A percentile compares a stretch with the other conserved stretches of the same genome.
These are phyloP conservation scores for Thamnophis sirtalis DNA, from an alignment of 2,113 vertebrate genomes.

Conservation along the genomic window DNA sequence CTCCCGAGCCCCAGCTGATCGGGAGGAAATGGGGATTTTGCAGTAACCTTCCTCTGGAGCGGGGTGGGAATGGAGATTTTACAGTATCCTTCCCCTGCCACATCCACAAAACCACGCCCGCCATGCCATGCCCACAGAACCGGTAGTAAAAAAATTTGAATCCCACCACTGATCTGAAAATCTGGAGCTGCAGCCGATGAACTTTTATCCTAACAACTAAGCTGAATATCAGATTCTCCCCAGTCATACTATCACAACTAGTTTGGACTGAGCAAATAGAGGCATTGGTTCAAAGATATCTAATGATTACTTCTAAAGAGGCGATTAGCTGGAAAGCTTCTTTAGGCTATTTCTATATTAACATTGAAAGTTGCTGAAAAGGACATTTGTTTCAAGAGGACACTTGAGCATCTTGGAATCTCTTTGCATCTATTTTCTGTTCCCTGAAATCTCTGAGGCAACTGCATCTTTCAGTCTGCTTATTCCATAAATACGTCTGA, in stretches of 20 bases:
- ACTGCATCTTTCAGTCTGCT: slow-evolving; percentile 20
- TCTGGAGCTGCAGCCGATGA: neutral
- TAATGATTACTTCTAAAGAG: neutral
- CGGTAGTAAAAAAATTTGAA: no score
- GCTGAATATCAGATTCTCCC: neutral
- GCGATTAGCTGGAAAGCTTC: neutral
- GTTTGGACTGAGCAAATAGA: neutral
- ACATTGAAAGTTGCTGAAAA: neutral
- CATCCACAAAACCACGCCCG: no score
- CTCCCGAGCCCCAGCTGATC: no score
- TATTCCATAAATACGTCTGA: slow-evolving; percentile 1
- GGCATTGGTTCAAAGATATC: neutral
- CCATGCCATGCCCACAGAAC: no score
- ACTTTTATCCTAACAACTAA: neutral
- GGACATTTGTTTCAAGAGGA: neutral
- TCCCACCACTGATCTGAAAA: neutral
- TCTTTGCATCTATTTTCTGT: neutral
- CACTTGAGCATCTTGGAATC: neutral
- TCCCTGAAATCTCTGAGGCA: slow-evolving; percentile 12
- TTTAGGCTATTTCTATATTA: slow-evolving; percentile 4
- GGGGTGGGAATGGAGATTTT: no score
- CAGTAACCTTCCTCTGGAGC: no score
- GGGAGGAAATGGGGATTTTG: no score
- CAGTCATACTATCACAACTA: neutral
- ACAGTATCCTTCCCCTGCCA: no score